Conservation (phyloP, 2,888 invertebrate genomes). For the Phrixothrix hirtus region DNA sequence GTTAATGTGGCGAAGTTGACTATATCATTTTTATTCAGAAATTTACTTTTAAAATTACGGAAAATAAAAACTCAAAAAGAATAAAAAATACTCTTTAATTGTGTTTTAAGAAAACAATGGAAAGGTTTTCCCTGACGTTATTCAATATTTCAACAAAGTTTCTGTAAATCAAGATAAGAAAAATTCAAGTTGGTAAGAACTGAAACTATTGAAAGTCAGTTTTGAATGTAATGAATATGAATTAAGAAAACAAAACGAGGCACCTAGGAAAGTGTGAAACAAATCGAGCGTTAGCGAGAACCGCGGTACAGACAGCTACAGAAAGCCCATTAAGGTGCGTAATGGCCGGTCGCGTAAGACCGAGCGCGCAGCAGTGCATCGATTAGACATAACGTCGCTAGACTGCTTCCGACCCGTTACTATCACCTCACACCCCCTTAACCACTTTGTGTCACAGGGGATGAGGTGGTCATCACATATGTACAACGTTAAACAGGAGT, state of each 20-base stretch:
- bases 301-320: slow-evolving; percentile 48
- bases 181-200: neutral
- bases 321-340: slow-evolving; percentile 74
- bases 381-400: slow-evolving; percentile 67
- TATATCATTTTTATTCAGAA: too few relatives aligned
- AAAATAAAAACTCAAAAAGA: too few relatives aligned
- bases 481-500: slow-evolving; percentile 21
- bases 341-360: slow-evolving; percentile 70
- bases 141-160: neutral
- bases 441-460: slow-evolving; percentile 32
- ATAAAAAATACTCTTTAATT: too few relatives aligned
- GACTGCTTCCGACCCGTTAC: slow-evolving; percentile 58
- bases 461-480: slow-evolving; percentile 33
- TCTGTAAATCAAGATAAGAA: neutral
- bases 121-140: too few relatives aligned
- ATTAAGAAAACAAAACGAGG: slow-evolving; percentile 34
- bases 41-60: too few relatives aligned
- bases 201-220: slow-evolving; percentile 13
- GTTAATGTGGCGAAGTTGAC: too few relatives aligned
- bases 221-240: slow-evolving; percentile 21
- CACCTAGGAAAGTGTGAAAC: slow-evolving; percentile 42
- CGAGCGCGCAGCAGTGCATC: slow-evolving; percentile 71
- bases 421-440: slow-evolving; percentile 41
- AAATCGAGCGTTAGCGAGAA: slow-evolving; percentile 43
- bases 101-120: too few relatives aligned